Base-by-base conservation (phyloP, 2,113 vertebrate genomes). In the Ellobius talpinus region DNA sequence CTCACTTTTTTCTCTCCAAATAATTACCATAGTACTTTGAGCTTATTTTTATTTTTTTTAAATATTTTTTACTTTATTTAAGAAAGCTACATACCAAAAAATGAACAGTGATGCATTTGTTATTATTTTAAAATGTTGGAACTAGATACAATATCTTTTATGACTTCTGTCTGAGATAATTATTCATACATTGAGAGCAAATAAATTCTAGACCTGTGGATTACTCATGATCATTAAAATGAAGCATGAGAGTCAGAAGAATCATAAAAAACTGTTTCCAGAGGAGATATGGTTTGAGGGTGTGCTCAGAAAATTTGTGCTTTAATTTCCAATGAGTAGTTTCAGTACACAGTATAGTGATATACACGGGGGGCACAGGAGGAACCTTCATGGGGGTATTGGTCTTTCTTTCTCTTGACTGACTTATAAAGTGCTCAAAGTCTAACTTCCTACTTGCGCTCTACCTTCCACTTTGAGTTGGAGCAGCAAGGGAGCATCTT, bases 371-470 rank as follows among this genome's bases (percentile, higher is more conserved):
- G 17, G 10, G 45, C 26, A 17, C 10, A 21, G 21, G 13, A 45
- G 6, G 23, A 45, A 63, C 9, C 31, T 26, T 14, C 23, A 17
- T 1, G 1, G 52, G 7, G 10, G 0, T 11, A 50, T 42, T 47
- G 7, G 2, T 17, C 17, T 21, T 14, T 39, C 17, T 39, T 74
- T 33, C 33, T 73, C 66, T 50, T 17, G 1, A 39, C 2, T 52
- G 14, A 33, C 10, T 39, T 39, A n/a, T 4, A 72, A 63, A 39
- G 5, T 7, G 19, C 17, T 50, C 23, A 36, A 23, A 45, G 7
- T 2, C 4, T 9, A 16, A 39, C 6, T 3, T 2, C 7, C 1
- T 11, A 50, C 9, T 9, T 45, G 0, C 3, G 3, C n/a, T 31
- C 26, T 5, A 16, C 3, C 29, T 63, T 94, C 36, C 3, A 52